phyloP scores from a whole-genome alignment of 2,888 invertebrate genomes.

The Lasioglossum zephyrum region DNA sequence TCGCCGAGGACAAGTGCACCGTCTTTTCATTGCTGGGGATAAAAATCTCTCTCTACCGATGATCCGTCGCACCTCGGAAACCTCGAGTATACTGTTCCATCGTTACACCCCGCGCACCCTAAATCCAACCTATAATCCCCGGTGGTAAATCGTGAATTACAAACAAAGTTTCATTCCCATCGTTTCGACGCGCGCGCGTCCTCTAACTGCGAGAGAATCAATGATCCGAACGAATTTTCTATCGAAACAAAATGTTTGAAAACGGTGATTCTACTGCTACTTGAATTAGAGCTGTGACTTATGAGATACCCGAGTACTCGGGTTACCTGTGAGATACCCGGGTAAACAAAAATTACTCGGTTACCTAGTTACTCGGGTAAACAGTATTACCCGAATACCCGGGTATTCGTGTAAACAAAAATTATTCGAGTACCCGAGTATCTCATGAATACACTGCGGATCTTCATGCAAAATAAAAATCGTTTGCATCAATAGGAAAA shows the following conservation, averaged over 20 bases:
- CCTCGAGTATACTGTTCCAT: background rate
- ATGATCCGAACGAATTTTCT: background rate
- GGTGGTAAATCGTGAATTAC: background rate
- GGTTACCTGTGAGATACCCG: no score
- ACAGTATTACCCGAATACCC: no score
- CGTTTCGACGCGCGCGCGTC: background rate
- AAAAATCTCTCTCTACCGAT: background rate
- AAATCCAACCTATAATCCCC: background rate
- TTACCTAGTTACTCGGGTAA: no score
- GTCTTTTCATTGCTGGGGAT: constrained; percentile 3
- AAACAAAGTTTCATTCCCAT: background rate
- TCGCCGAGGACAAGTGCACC: background rate
- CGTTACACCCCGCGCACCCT: background rate
- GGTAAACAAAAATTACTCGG: no score
- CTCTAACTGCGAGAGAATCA: background rate
- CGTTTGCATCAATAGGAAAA: no score
- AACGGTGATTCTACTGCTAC: background rate
- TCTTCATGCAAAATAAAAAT: no score
- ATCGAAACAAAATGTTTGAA: background rate
- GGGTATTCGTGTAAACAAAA: no score
- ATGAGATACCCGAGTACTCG: no score
- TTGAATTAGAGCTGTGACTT: no score
- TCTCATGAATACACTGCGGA: no score
- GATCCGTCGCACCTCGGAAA: background rate
- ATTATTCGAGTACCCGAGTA: no score